Percentiles rank a stretch among this genome's conserved stretches.
These are phyloP conservation scores for Megastigmus dorsalis DNA, from an alignment of 2,888 invertebrate species.

Conservation along the genomic window DNA sequence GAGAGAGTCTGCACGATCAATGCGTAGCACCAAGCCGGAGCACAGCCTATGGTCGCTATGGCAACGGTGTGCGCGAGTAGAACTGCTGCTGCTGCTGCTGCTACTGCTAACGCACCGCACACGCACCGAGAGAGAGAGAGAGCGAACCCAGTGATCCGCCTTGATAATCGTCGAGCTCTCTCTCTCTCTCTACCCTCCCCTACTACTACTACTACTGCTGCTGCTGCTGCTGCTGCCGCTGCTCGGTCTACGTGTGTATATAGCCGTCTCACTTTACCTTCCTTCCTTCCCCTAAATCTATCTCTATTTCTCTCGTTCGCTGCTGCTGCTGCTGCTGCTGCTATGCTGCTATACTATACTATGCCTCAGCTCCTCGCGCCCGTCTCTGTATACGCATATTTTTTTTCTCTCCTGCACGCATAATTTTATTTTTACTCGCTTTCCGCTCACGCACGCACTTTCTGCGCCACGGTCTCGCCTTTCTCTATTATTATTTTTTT, in stretches of 20 bases:
- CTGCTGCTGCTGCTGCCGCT: too few relatives aligned
- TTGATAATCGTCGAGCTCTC: slow-evolving; percentile 60
- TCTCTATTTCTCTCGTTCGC: slow-evolving; percentile 37
- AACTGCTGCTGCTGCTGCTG: too few relatives aligned
- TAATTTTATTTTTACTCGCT: slow-evolving; percentile 50
- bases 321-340: background rate
- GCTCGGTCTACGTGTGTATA: too few relatives aligned
- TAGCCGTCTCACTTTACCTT: slow-evolving; percentile 38
- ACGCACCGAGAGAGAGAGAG: slow-evolving; percentile 63
- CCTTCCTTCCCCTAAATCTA: slow-evolving; percentile 44
- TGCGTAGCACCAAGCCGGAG: slow-evolving; percentile 73
- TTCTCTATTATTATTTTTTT: too few relatives aligned
- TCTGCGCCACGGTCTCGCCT: background rate
- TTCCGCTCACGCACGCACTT: background rate
- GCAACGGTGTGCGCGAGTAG: slow-evolving; percentile 67
- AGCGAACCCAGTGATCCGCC: slow-evolving; percentile 65
- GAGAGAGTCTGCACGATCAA: slow-evolving; percentile 75
- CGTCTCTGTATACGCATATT: background rate
- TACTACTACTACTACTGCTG: too few relatives aligned
- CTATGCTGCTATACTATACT: slow-evolving; percentile 4
- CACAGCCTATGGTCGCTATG: slow-evolving; percentile 69
- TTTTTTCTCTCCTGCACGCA: slow-evolving; percentile 19
- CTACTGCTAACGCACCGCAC: slow-evolving; percentile 51
- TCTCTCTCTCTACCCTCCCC: slow-evolving; percentile 11
- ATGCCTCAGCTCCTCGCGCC: background rate